A percentile compares a stretch with the other conserved stretches of the same genome.
These are phyloP conservation scores for Xylocampa areola DNA, from an alignment of 2,888 invertebrate species.

Conservation along the genomic window DNA sequence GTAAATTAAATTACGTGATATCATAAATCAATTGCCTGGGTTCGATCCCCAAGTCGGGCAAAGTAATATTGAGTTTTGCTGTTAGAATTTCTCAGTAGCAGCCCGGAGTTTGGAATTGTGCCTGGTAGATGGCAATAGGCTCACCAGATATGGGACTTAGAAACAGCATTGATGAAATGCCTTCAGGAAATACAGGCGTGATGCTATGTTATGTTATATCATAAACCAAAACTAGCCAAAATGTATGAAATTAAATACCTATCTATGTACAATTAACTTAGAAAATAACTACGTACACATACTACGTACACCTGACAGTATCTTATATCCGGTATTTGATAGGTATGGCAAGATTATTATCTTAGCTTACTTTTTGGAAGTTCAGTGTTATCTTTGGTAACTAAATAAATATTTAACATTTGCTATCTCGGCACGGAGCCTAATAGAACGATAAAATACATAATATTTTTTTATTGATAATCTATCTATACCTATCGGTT, in stretches of 20 bases:
- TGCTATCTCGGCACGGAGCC: constrained; percentile 34
- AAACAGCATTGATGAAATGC: no score
- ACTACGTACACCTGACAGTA: constrained; percentile 22
- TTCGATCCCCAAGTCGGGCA: no score
- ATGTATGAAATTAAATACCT: no score
- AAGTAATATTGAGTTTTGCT: no score
- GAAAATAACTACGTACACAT: constrained; percentile 1
- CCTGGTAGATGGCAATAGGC: no score
- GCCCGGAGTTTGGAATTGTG: no score
- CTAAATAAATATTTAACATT: constrained; percentile 53
- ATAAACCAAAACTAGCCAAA: constrained; percentile 12
- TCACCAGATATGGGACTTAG: no score
- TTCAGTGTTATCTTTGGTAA: constrained; percentile 23
- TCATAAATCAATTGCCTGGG: no score
- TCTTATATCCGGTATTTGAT: constrained; percentile 23
- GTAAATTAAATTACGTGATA: no score
- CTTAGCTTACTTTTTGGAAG: constrained; percentile 29
- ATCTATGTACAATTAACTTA: constrained; percentile 5
- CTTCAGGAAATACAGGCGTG: no score
- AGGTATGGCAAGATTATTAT: constrained; percentile 33
- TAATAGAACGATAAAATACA: constrained; percentile 45
- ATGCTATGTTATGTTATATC: no score
- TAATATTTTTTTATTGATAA: constrained; percentile 42
- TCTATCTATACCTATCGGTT: constrained; percentile 40
- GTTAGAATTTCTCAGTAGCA: no score